These are phyloP conservation scores for Halichondria panicea DNA, from an alignment of 37 sponge, comb jelly and placozoan genomes.

Conservation along the genomic window DNA sequence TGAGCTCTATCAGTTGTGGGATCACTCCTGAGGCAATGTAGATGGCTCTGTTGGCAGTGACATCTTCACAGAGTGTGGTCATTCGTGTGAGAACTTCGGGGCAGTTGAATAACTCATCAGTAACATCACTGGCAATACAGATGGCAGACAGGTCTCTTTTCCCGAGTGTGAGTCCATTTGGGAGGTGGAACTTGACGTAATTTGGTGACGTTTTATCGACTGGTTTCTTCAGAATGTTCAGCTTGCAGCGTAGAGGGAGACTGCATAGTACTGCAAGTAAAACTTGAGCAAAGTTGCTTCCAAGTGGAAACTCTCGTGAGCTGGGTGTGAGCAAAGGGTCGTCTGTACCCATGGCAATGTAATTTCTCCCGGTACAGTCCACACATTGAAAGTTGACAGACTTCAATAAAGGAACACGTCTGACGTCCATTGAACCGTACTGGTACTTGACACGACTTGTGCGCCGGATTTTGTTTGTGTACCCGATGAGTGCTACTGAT, in stretches of 20 bases:
- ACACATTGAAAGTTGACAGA: slow-evolving; percentile 69
- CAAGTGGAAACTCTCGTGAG: slow-evolving; percentile 70
- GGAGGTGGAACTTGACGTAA: slow-evolving; percentile 45
- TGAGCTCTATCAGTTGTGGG: slow-evolving; percentile 26
- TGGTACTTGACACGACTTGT: slow-evolving; percentile 32
- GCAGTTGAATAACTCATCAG: slow-evolving; percentile 65
- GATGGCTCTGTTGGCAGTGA: not conserved
- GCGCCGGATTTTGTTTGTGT: slow-evolving; percentile 10
- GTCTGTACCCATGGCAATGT: slow-evolving; percentile 66
- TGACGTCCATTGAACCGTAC: slow-evolving; percentile 70
- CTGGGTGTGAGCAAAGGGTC: slow-evolving; percentile 33
- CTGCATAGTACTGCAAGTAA: slow-evolving; percentile 45
- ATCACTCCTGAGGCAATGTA: slow-evolving; percentile 1
- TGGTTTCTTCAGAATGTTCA: slow-evolving; percentile 19
- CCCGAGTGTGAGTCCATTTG: slow-evolving; percentile 50
- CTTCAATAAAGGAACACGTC: slow-evolving; percentile 58
- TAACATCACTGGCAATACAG: slow-evolving; percentile 50
- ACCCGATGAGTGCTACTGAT: slow-evolving; percentile 11
- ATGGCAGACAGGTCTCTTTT: slow-evolving; percentile 56
- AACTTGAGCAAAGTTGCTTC: slow-evolving; percentile 77
- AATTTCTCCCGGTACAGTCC: slow-evolving; percentile 49
- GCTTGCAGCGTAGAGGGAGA: slow-evolving; percentile 48
- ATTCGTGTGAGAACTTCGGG: slow-evolving; percentile 28
- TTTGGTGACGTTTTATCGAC: not conserved
- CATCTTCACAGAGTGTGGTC: slow-evolving; percentile 9